Evolutionary conservation across 2,888 invertebrate genomes (phyloP).

Genomic region (Pachliopta kotzebuea): DNA sequence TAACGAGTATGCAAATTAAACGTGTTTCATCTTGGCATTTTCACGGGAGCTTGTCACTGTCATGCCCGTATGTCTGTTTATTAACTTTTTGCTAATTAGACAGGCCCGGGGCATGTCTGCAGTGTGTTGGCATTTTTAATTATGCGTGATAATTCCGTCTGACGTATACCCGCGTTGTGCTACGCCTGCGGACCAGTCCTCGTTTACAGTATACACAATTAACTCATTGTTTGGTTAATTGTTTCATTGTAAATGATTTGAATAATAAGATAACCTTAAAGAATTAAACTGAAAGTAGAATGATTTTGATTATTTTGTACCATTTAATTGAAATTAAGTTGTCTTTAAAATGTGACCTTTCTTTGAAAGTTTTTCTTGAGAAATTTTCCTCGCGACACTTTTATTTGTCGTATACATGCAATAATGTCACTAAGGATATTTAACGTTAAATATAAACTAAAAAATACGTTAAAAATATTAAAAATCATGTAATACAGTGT

Average conservation of each 20-base stretch:
- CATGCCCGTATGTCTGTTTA: constrained; percentile 73
- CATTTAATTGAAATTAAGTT: too few relatives aligned
- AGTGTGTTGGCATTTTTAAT: constrained; percentile 79
- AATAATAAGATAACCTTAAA: neutral
- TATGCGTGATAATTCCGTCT: constrained; percentile 70
- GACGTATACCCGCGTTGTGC: constrained; percentile 42
- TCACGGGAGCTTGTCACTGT: constrained; percentile 77
- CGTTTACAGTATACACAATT: constrained; percentile 36
- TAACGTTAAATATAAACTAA: too few relatives aligned
- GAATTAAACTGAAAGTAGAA: neutral
- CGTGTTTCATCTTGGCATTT: constrained; percentile 78
- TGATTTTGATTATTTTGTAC: too few relatives aligned
- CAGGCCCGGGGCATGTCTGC: constrained; percentile 67
- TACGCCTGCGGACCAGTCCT: constrained; percentile 36
- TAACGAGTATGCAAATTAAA: constrained; percentile 73
- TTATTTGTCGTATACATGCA: too few relatives aligned
- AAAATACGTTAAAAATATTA: too few relatives aligned
- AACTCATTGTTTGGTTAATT: constrained; percentile 19
- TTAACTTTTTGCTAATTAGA: constrained; percentile 80
- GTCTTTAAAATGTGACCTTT: too few relatives aligned
- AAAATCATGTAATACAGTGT: too few relatives aligned
- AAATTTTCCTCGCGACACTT: too few relatives aligned
- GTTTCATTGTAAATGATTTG: neutral
- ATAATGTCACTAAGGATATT: too few relatives aligned
- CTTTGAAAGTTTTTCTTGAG: too few relatives aligned